These are phyloP conservation scores for Neosilurus mollespiculum DNA, from an alignment of 2,797 vertebrate genomes.

Conservation along the genomic window DNA sequence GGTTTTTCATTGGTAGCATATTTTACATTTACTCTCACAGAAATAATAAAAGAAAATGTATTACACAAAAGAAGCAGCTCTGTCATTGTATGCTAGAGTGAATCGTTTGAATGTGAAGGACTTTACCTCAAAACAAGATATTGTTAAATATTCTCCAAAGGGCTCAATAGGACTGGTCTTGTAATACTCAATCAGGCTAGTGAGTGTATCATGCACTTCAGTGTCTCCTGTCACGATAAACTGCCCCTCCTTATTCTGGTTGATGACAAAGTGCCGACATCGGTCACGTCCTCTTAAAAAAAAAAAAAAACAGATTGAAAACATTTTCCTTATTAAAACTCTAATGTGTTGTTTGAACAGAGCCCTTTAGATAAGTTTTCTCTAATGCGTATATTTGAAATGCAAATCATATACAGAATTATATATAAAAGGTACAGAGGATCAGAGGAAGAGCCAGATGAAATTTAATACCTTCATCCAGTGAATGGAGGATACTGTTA, in stretches of 20 bases:
- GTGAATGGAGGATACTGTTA: slow-evolving; percentile 9
- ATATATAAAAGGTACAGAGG: slow-evolving; percentile 2
- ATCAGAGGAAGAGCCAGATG: background rate
- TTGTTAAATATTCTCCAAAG: slow-evolving; percentile 81
- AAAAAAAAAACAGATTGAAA: slow-evolving; percentile 34
- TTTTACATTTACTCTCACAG: background rate
- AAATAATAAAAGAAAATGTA: background rate
- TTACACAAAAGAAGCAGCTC: background rate
- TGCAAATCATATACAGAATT: slow-evolving; percentile 34
- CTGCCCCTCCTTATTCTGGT: slow-evolving; percentile 70
- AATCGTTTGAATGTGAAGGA: background rate
- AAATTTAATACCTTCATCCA: background rate
- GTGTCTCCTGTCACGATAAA: slow-evolving; percentile 79
- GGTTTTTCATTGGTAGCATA: background rate
- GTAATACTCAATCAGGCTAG: slow-evolving; percentile 77
- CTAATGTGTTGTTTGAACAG: slow-evolving; percentile 5
- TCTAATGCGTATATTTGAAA: slow-evolving; percentile 30
- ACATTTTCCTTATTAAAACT: background rate
- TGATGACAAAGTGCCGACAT: slow-evolving; percentile 86
- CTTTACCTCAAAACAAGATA: slow-evolving; percentile 73
- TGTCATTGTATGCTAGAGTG: background rate
- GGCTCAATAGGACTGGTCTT: slow-evolving; percentile 76
- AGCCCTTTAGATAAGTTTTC: background rate
- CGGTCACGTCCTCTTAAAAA: slow-evolving; percentile 78
- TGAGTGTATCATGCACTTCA: slow-evolving; percentile 68